Base-by-base conservation (phyloP, 2,888 invertebrate species). In the Disparrhopalites patrizii region DNA sequence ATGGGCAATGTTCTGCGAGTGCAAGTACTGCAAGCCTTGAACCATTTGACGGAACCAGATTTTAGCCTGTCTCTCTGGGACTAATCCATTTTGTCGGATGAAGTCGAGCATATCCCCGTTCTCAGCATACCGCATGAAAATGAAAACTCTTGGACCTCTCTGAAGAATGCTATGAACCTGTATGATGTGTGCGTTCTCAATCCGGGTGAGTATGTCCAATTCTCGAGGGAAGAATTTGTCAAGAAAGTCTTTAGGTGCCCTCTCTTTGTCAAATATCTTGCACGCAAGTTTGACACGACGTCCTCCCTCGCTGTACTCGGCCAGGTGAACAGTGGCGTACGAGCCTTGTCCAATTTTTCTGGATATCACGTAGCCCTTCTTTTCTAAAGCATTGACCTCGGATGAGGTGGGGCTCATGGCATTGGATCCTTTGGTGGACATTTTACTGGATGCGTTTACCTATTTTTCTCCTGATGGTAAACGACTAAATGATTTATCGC, bases 161-260 rank as follows among this genome's bases (percentile, higher is more conserved):
- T 91, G 90, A 65, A 92, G 80, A 72, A 91, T 91, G 78, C 91
- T 91, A 78, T 92, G 91, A 28, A 93, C 90, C 67, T 79, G 78
- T 72, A 94, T 90, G 54, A 95, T 89, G 78, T 94, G 90, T 7
- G 91, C 90, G 80, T 95, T 93, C 79, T 92, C 89, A 72, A 96
- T 88, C 79, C 89, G 88, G 28, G 89, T 91, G 68, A 94, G 81
- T 74, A 95, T 92, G 76, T 93, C 90, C 74, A 95, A 83, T 82
- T 96, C 95, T 67, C 95, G 86, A 30, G 95, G 94, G 77, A 95
- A 90, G 81, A 96, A 96, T 81, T 92, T 93, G 74, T 89, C 88
- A 76, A 93, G 84, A 81, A 93, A 95, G 81, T 95, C 93, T 68
- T 85, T 82, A 8, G 93, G 93, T 52, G 93, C 92, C 80, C 90